Percentiles rank a stretch among this genome's conserved stretches.
Evolutionary conservation across 2,888 invertebrate genomes (phyloP).

Genomic region (Fragum sueziense): DNA sequence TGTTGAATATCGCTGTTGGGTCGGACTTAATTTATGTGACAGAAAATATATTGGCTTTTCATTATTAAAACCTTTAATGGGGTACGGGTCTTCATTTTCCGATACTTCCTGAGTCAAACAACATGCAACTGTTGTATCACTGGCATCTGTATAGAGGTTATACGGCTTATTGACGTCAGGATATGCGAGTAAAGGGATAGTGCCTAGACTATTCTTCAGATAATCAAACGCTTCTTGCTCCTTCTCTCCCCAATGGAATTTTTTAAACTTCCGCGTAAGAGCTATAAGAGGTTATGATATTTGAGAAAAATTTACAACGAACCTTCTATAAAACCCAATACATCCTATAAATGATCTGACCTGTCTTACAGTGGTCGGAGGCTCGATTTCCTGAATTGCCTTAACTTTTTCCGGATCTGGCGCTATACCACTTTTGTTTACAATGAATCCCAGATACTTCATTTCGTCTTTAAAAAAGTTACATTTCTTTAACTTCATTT

Average conservation of each 20-base stretch:
- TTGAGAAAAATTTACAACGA: background rate
- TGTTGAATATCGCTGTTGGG: too few relatives aligned
- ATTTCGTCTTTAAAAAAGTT: too few relatives aligned
- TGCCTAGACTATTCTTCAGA: background rate
- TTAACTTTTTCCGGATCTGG: background rate
- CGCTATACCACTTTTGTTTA: background rate
- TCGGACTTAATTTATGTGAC: background rate
- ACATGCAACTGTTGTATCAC: background rate
- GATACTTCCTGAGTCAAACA: background rate
- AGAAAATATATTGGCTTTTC: conserved; percentile 4
- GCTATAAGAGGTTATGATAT: background rate
- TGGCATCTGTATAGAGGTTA: conserved; percentile 1
- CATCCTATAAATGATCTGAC: too few relatives aligned
- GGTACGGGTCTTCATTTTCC: background rate
- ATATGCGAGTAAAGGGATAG: background rate
- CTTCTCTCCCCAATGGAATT: background rate
- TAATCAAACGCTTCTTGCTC: conserved; percentile 1
- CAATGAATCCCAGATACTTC: too few relatives aligned
- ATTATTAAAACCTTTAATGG: background rate
- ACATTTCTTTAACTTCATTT: too few relatives aligned
- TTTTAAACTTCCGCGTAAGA: background rate
- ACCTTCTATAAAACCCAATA: conserved; percentile 2
- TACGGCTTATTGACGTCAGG: background rate
- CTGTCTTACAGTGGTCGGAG: background rate
- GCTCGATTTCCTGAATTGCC: background rate